These are phyloP conservation scores for Vanessa atalanta DNA, from an alignment of 1,140 invertebrate genomes.

Conservation along the genomic window DNA sequence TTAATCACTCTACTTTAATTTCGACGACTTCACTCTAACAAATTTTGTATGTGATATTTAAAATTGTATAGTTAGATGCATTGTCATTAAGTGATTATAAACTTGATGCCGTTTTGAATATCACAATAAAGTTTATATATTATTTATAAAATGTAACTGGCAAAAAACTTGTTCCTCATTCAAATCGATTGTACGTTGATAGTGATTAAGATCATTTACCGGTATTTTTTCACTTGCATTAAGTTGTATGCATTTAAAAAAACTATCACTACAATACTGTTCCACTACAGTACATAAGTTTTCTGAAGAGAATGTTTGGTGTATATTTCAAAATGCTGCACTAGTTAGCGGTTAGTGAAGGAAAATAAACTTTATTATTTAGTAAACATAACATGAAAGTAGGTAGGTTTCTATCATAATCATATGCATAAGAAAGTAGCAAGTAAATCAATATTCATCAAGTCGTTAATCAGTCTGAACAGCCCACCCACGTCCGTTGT, in stretches of 20 bases:
- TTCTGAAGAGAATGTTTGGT: too few relatives aligned
- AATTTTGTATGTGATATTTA: neutral
- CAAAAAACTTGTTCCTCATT: too few relatives aligned
- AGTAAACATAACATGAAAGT: neutral
- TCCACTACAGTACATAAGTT: too few relatives aligned
- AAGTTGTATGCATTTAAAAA: too few relatives aligned
- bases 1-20: slow-evolving; percentile 28
- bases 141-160: neutral
- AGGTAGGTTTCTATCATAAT: slow-evolving; percentile 20
- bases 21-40: neutral
- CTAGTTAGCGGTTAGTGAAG: neutral
- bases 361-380: neutral
- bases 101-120: neutral
- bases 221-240: too few relatives aligned
- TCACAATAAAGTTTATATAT: neutral
- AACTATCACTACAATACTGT: too few relatives aligned
- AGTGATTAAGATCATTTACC: too few relatives aligned
- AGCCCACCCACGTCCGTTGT: slow-evolving; percentile 72
- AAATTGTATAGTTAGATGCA: neutral
- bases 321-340: neutral
- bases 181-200: too few relatives aligned
- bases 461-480: slow-evolving; percentile 62
- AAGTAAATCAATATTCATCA: slow-evolving; percentile 68
- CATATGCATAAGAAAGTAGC: slow-evolving; percentile 30
- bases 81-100: too few relatives aligned